phyloP scores from a whole-genome alignment of 2,113 vertebrate genomes.

The Colistium nudipinnis region DNA sequence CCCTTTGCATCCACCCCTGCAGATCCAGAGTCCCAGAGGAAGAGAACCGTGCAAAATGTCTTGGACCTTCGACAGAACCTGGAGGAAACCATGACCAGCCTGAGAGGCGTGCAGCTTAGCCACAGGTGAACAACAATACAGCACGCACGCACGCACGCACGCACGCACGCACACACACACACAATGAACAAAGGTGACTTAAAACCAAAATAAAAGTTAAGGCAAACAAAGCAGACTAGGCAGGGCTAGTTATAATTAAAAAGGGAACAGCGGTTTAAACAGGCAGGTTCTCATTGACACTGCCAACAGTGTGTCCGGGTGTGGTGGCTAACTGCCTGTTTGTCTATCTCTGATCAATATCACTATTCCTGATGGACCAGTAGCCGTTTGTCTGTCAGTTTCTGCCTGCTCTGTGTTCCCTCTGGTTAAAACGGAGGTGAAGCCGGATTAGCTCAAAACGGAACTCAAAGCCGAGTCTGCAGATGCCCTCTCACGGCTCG shows the following conservation, averaged over 20 bases:
- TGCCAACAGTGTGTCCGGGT: constrained; percentile 23
- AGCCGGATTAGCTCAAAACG: constrained; percentile 60
- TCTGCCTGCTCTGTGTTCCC: constrained; percentile 19
- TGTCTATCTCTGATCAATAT: constrained; percentile 46
- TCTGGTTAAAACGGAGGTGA: constrained; percentile 34
- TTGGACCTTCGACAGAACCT: constrained; percentile 96
- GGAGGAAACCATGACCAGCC: constrained; percentile 97
- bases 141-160: constrained; percentile 3
- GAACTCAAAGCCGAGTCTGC: constrained; percentile 49
- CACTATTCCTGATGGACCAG: constrained; percentile 45
- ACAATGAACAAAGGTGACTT: neutral
- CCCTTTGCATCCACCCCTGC: neutral
- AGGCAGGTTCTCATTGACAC: constrained; percentile 45
- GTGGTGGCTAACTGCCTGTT: constrained; percentile 40
- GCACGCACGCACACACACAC: constrained; percentile 9
- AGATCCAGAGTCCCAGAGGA: constrained; percentile 96
- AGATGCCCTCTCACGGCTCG: constrained; percentile 27
- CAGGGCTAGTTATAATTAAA: neutral
- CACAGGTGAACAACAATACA: constrained; percentile 92
- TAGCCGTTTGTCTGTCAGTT: constrained; percentile 14
- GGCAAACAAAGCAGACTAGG: neutral
- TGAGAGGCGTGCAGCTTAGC: constrained; percentile 91
- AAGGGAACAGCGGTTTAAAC: neutral
- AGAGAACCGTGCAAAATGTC: constrained; percentile 96
- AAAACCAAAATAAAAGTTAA: neutral